phyloP scores from a whole-genome alignment of 2,888 invertebrate species.

The Ctenicera cuprea region DNA sequence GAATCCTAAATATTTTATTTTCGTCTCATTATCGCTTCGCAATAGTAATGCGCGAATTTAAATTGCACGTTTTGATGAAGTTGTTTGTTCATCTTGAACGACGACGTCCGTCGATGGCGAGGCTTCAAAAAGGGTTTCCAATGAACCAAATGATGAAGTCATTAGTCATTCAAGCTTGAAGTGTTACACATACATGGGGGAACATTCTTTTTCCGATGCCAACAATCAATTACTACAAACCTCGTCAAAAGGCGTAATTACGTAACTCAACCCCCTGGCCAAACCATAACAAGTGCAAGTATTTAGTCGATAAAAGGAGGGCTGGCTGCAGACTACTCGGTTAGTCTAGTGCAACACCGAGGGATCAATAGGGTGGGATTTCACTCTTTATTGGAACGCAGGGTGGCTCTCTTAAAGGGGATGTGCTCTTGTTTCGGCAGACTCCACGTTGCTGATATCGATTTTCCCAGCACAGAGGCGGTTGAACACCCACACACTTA shows the following conservation, averaged over 20 bases:
- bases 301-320: conserved; percentile 30
- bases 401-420: conserved; percentile 42
- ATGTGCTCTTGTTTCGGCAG: conserved; percentile 26
- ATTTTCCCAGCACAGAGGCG: conserved; percentile 15
- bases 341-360: conserved; percentile 35
- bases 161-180: background rate
- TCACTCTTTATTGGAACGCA: conserved; percentile 40
- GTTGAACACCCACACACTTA: conserved; percentile 20
- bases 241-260: conserved; percentile 9
- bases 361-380: conserved; percentile 41
- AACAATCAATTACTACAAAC: background rate
- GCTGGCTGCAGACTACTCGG: conserved; percentile 29
- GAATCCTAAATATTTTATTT: too few relatives aligned
- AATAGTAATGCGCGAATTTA: too few relatives aligned
- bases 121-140: too few relatives aligned
- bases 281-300: conserved; percentile 30
- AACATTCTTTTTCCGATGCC: background rate
- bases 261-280: conserved; percentile 6
- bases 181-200: background rate
- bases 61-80: too few relatives aligned
- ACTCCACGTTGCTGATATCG: conserved; percentile 40
- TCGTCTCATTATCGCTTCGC: too few relatives aligned
- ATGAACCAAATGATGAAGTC: too few relatives aligned
- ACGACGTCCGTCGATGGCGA: too few relatives aligned
- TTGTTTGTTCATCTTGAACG: too few relatives aligned